Conservation (phyloP, 2,888 invertebrate genomes). For the Troilus luridus region DNA sequence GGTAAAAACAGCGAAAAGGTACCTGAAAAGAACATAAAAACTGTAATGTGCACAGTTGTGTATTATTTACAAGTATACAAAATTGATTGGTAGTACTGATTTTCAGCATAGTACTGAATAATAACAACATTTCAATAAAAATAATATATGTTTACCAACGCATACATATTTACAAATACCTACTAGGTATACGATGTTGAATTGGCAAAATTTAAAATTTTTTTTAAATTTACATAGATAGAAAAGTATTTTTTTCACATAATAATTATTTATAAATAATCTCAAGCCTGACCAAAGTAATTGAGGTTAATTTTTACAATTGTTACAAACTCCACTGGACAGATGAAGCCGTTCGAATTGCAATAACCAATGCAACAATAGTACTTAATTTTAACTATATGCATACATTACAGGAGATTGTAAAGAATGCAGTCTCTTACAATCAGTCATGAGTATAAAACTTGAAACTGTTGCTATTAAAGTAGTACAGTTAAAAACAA, state of each 20-base stretch:
- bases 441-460: slow-evolving; percentile 65
- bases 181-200: slow-evolving; percentile 64
- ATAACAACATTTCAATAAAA: slow-evolving; percentile 63
- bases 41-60: slow-evolving; percentile 63
- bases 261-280: slow-evolving; percentile 64
- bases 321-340: slow-evolving; percentile 60
- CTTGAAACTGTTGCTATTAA: slow-evolving; percentile 62
- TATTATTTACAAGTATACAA: slow-evolving; percentile 64
- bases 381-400: slow-evolving; percentile 58
- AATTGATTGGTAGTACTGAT: slow-evolving; percentile 63
- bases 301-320: slow-evolving; percentile 60
- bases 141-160: slow-evolving; percentile 64
- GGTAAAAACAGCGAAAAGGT: slow-evolving; percentile 59
- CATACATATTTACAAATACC: slow-evolving; percentile 64
- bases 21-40: slow-evolving; percentile 61
- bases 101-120: slow-evolving; percentile 63
- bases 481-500: slow-evolving; percentile 62
- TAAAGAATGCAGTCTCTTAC: slow-evolving; percentile 65
- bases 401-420: slow-evolving; percentile 62
- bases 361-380: slow-evolving; percentile 60
- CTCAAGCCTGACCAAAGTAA: slow-evolving; percentile 63
- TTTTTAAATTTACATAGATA: slow-evolving; percentile 60
- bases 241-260: slow-evolving; percentile 61
- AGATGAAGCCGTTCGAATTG: slow-evolving; percentile 58
- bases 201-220: slow-evolving; percentile 64